Base-by-base conservation (phyloP, 2,888 invertebrate genomes). In the Lasioglossum leucozonium region DNA sequence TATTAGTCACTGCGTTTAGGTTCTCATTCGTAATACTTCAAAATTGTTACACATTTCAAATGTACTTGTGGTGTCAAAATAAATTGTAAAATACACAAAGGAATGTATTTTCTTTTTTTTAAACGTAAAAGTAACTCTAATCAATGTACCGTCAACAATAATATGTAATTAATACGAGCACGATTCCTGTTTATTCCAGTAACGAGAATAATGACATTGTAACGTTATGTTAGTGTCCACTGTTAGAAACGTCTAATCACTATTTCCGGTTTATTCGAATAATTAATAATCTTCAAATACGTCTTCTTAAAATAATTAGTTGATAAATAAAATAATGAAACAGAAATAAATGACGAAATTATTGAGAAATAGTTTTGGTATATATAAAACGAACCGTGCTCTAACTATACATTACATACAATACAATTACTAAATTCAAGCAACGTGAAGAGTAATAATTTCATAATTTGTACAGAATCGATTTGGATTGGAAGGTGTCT, bases 401-500 rank as follows among this genome's bases (percentile, higher is more conserved):
- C 90, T 77, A 87, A 84, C 79, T 89, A 87, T 88, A 84, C 82
- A 84, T 84, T 81, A 85, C 80, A 67, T 90, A 88, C 76, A 79
- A 82, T 87, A 84, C 81, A 86, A 82, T 88, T 79, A 78, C 81
- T 85, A 78, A 85, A 84, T 83, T 78, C 77, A 86, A 87, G 81
- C 75, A 84, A 84, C 77, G 72, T 85, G 84, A 81, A 82, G 84
- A 87, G 79, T 79, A 77, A 84, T 84, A 78, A 84, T 80, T 86
- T 86, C 72, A 71, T 85, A 87, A 77, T 88, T 85, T 87, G 73
- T 89, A 85, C 74, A 84, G 85, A 87, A 81, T 82, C 77, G 81
- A 78, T 90, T 89, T 92, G 90, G 89, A 92, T 91, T 90, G 90
- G 89, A 92, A 90, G 87, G 89, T 90, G 85, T 88, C 74, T 72